Evolutionary conservation across 2,113 vertebrate genomes (phyloP).

Genomic region (Nesospiza acunhae): DNA sequence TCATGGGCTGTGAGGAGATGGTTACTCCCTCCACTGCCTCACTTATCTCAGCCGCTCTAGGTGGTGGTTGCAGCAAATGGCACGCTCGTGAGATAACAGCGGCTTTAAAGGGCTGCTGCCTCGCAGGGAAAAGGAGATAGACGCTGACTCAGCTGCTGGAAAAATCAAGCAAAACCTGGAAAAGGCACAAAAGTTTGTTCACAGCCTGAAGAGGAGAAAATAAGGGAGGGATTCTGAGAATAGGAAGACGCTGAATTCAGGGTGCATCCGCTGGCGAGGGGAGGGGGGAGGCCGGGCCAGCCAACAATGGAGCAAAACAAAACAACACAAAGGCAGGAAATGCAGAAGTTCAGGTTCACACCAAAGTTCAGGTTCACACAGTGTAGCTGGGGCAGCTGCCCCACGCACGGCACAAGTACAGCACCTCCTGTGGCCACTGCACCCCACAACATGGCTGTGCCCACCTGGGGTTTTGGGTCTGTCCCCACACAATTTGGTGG

Average conservation of each 20-base stretch:
- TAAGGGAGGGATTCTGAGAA: constrained; percentile 55
- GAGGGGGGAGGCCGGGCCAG: not conserved
- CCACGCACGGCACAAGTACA: fast-evolving
- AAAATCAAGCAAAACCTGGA: constrained; percentile 38
- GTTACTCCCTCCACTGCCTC: constrained; percentile 31
- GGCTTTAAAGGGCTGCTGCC: constrained; percentile 19
- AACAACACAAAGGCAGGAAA: constrained; percentile 67
- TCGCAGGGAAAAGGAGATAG: not conserved
- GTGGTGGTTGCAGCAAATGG: constrained; percentile 34
- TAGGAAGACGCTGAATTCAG: constrained; percentile 57
- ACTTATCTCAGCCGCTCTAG: constrained; percentile 42
- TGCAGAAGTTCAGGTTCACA: constrained; percentile 61
- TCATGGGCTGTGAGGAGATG: constrained; percentile 30
- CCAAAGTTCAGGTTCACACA: constrained; percentile 56
- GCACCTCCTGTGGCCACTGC: not conserved
- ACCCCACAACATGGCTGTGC: fast-evolving
- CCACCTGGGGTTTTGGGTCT: fast-evolving
- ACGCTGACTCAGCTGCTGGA: constrained; percentile 53
- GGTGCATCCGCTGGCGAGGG: constrained; percentile 18
- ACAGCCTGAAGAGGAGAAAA: constrained; percentile 7
- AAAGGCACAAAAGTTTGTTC: constrained; percentile 31
- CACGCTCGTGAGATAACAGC: not conserved
- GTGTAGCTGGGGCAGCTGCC: not conserved
- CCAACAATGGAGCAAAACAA: constrained; percentile 50
- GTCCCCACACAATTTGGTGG: not conserved